These are phyloP conservation scores for Pelagia noctiluca DNA, from an alignment of 30 jellyfish, hydroid and myxozoan species.

Conservation along the genomic window DNA sequence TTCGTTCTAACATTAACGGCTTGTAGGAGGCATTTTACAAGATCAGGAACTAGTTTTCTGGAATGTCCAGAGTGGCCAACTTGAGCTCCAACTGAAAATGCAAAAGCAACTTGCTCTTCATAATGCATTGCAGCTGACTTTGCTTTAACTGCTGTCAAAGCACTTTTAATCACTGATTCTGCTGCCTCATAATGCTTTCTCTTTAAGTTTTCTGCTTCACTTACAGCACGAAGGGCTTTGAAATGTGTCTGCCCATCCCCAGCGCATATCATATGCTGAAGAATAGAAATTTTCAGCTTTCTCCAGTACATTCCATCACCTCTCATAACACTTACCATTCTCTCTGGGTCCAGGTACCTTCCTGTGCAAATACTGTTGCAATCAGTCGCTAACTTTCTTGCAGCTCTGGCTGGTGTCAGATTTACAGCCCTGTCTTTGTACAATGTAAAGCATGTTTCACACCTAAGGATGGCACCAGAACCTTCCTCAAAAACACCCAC, in stretches of 20 bases:
- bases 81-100: slow-evolving; percentile 12
- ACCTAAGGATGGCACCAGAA: background rate
- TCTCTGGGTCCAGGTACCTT: background rate
- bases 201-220: background rate
- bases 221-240: too few relatives aligned
- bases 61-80: too few relatives aligned
- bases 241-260: background rate
- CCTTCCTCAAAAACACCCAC: background rate
- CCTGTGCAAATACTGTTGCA: background rate
- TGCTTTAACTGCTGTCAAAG: background rate
- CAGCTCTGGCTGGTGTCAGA: background rate
- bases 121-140: too few relatives aligned
- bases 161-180: too few relatives aligned
- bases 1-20: too few relatives aligned
- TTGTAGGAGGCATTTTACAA: background rate
- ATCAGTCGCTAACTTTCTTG: background rate
- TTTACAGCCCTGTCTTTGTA: background rate
- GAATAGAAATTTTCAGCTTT: background rate
- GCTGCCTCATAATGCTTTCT: background rate
- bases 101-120: slow-evolving; percentile 2
- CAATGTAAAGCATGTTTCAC: background rate
- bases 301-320: background rate
- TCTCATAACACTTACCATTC: background rate
- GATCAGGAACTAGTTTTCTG: too few relatives aligned
- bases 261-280: background rate